Conservation (phyloP, 2,888 invertebrate species). For the Yponomeuta evonymella region DNA sequence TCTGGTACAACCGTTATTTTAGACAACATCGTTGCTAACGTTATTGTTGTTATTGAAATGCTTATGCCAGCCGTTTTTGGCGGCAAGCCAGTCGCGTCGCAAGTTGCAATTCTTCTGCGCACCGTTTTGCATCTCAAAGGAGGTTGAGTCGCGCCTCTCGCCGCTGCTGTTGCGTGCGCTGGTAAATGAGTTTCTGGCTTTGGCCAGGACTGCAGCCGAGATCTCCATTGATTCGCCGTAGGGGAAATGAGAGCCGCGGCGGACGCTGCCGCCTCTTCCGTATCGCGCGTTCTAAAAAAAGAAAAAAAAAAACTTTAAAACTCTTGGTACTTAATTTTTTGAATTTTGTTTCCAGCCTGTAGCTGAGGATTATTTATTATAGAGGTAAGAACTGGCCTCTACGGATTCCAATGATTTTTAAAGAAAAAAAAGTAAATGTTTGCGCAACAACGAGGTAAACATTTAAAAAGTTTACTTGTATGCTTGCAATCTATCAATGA, state of each 20-base stretch:
- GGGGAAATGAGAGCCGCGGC: slow-evolving; percentile 60
- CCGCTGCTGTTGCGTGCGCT: slow-evolving; percentile 38
- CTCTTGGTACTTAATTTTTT: background rate
- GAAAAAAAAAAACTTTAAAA: background rate
- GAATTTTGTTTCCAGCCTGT: background rate
- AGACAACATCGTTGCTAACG: slow-evolving; percentile 49
- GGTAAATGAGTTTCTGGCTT: slow-evolving; percentile 51
- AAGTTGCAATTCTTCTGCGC: slow-evolving; percentile 24
- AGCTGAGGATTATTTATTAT: background rate
- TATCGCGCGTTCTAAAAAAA: slow-evolving; percentile 49
- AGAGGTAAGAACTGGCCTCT: background rate
- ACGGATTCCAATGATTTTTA: background rate
- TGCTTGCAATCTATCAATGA: too few species aligned
- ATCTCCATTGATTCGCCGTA: slow-evolving; percentile 71
- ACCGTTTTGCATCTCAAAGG: slow-evolving; percentile 44
- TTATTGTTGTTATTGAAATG: slow-evolving; percentile 60
- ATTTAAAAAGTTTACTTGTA: too few species aligned
- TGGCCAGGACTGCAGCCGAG: slow-evolving; percentile 60
- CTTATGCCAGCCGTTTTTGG: slow-evolving; percentile 51
- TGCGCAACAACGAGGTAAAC: too few species aligned
- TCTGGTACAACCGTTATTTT: slow-evolving; percentile 20
- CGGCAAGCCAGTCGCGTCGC: slow-evolving; percentile 7
- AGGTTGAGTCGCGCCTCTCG: slow-evolving; percentile 42
- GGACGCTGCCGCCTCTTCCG: slow-evolving; percentile 40
- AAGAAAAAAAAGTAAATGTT: background rate